phyloP scores from a whole-genome alignment of 2,113 vertebrate species.

The Neolamprologus longior region DNA sequence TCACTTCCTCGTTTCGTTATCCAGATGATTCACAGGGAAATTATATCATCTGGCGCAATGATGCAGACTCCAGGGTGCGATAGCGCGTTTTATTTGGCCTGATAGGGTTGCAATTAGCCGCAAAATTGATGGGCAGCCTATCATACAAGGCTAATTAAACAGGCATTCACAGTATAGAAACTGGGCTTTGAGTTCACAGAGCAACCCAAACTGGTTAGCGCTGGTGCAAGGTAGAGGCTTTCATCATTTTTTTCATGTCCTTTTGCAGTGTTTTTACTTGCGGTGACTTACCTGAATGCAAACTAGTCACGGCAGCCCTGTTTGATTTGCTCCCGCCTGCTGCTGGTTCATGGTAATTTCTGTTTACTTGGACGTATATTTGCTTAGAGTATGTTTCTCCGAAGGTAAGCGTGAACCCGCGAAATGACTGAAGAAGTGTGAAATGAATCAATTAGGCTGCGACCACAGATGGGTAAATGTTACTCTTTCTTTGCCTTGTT shows the following conservation, averaged over 20 bases:
- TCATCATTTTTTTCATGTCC: background rate
- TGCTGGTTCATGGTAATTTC: background rate
- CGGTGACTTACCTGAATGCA: background rate
- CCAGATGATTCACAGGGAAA: slow-evolving; percentile 58
- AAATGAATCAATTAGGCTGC: slow-evolving; percentile 39
- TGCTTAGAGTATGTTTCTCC: background rate
- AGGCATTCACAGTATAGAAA: slow-evolving; percentile 52
- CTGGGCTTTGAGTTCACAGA: slow-evolving; percentile 47
- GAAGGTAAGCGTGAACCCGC: background rate
- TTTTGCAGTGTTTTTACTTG: background rate
- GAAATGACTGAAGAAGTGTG: slow-evolving; percentile 7
- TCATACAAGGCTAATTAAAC: slow-evolving; percentile 71
- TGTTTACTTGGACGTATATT: slow-evolving; percentile 3
- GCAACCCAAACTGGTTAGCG: background rate
- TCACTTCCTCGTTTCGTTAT: slow-evolving; percentile 36
- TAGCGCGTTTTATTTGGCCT: slow-evolving; percentile 61
- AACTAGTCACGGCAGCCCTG: background rate
- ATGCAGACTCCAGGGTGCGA: slow-evolving; percentile 57
- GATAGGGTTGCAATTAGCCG: slow-evolving; percentile 69
- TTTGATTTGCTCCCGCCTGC: background rate
- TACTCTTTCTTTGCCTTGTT: slow-evolving; percentile 2
- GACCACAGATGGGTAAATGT: background rate
- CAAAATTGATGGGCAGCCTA: slow-evolving; percentile 65
- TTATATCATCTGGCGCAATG: slow-evolving; percentile 57
- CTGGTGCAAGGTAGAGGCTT: background rate